Evolutionary conservation across 2,797 vertebrate genomes (phyloP), one percentile per base, ranked within the genome.

Genomic region (Eulemur mongoz): DNA sequence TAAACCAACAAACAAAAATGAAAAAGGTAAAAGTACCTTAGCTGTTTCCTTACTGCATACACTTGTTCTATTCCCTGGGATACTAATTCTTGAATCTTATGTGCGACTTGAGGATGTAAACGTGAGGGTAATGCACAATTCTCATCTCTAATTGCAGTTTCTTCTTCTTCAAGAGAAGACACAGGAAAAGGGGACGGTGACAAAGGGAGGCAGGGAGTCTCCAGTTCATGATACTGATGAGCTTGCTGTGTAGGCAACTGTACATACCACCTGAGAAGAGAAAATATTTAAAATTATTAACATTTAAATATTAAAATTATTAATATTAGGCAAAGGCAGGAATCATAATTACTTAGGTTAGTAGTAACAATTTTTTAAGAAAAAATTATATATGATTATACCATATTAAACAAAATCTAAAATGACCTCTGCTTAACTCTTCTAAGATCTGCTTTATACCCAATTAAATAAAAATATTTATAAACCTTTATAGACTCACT

Each of bases 191-290:
- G 89, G 35, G 98, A 97, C 0, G 98, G 98, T 81, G 99, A 99
- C 72, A 98, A 95, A 92, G 98, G 98, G n/a, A 98, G 98, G 78
- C 98, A 98, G 13, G 98, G 94, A 25, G 98, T 81, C 90, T 99
- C 99, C 97, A 99, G 94, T 91, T 99, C 98, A 67, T 99, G 99
- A 97, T 99, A 99, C 2, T 99, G 98, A 97, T 99, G 99, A 76
- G 99, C 99, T 97, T 99, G 99, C 98, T 99, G 98, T 20, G 99
- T 99, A 70, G 99, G 99, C 95, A 99, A 98, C 98, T 99, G 98
- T 93, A 99, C 98, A 89, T 99, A 99, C 99, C 99, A 99, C 97
- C 99, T 99, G 91, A 65, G 18, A 94, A 98, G 81, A 97, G 97
- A 91, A 98, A 92, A 97, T 59, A 86, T 95, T 95, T 94, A 70